Evolutionary conservation across 30 jellyfish, hydroid and myxozoan species (phyloP), one percentile per base, ranked within the genome.

Genomic region (Catostylus mosaicus): DNA sequence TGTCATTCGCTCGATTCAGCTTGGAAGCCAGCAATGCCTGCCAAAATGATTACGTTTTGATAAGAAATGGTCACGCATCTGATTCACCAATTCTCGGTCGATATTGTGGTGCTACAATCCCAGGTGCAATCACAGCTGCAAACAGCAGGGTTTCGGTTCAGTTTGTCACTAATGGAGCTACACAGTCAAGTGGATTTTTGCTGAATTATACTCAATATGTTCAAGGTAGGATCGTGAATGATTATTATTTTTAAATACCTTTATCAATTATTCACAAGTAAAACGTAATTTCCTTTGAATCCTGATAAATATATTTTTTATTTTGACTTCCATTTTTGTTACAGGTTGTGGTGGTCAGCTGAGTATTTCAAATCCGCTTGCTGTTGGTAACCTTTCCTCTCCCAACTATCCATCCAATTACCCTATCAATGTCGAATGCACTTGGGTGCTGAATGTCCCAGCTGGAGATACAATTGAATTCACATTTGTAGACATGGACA

Each of bases 81-180:
- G 88, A 77, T 35, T 87, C 96, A 35, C 96, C 96, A 0, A 29
- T 87, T 27, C 70, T 87, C 23, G 91, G 88, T 10, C 85, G 86
- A 2, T 71, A 27, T 29, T 87, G 96, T 47, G 91, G 96, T 48
- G 20, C 47, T 23, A 70, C 68, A 8, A 29, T 22, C 0, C 91
- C 91, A 0, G 24, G 67, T 5, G 51, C 74, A 1, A 51, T 87
- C 8, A 70, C 62, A 7, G 20, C 89, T 32, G 11, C 61, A 20
- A 73, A 76, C 77, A 77, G 50, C 54, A 77, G 36, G 50, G 83
- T 59, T 0, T 70, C 83, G 3, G 69, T 87, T 1, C 87, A 72
- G 67, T 87, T 87, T 78, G 88, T 87, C 40, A 62, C 96, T 1
- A 72, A 87, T 46, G 82, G 79, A 8, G 82, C 83, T 2, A 36